Evolutionary conservation across 2,113 vertebrate species (phyloP).

Genomic region (Azemiops feae): DNA sequence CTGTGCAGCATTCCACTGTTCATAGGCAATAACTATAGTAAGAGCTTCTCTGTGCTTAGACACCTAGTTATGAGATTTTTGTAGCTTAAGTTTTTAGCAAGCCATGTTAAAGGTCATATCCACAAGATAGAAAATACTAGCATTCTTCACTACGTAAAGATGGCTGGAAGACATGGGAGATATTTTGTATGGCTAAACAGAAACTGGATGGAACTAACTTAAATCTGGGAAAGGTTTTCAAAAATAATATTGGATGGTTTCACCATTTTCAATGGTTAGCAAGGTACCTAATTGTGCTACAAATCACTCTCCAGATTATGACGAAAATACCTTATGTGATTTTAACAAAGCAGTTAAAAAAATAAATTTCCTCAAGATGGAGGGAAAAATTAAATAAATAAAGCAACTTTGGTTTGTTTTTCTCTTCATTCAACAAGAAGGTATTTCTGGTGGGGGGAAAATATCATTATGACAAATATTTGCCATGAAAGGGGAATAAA

Average conservation of each 20-base stretch:
- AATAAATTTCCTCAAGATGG: neutral
- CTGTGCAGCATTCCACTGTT: neutral
- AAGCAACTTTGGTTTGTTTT: neutral
- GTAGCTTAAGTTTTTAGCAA: neutral
- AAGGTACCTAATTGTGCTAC: neutral
- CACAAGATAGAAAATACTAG: neutral
- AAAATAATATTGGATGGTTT: neutral
- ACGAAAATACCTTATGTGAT: neutral
- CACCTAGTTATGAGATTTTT: neutral
- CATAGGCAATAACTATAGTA: neutral
- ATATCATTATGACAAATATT: too few species aligned
- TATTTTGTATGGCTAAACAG: neutral
- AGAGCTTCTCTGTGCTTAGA: neutral
- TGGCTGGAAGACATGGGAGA: neutral
- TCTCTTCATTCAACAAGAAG: neutral
- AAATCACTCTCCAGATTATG: neutral
- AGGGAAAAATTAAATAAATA: neutral
- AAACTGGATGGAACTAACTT: neutral
- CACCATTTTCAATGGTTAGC: neutral
- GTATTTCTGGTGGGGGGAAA: neutral
- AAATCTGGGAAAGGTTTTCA: neutral
- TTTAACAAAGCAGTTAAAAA: neutral
- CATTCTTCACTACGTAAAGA: neutral
- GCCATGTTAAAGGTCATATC: neutral
- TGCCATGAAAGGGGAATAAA: too few species aligned